Percentiles rank a stretch among this genome's conserved stretches.
phyloP scores from a whole-genome alignment of 2,888 invertebrate species.

The Euplexia lucipara region DNA sequence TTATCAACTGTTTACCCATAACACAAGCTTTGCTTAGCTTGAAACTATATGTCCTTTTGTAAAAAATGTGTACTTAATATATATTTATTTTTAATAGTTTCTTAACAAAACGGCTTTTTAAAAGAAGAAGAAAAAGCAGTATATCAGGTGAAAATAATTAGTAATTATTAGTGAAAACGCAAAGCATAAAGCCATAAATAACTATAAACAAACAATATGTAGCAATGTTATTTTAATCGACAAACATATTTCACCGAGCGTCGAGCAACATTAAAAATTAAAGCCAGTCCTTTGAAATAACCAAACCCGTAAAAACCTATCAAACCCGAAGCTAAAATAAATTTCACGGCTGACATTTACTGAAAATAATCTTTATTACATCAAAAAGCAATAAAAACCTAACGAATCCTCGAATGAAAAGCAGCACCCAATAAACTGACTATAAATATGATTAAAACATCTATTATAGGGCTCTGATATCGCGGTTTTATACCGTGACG shows the following conservation, averaged over 20 bases:
- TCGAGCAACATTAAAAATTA: background rate
- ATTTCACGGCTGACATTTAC: slow-evolving; percentile 36
- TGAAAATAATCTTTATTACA: slow-evolving; percentile 49
- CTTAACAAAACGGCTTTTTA: too few relatives aligned
- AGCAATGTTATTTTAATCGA: background rate
- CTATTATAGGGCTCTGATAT: slow-evolving; percentile 27
- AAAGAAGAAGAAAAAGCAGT: too few relatives aligned
- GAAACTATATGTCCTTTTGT: too few relatives aligned
- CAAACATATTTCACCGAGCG: background rate
- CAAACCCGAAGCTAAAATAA: slow-evolving; percentile 29
- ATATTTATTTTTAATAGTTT: too few relatives aligned
- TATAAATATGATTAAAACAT: slow-evolving; percentile 52
- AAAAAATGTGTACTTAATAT: too few relatives aligned
- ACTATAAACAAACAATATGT: background rate
- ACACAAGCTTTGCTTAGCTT: too few relatives aligned
- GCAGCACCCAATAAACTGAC: slow-evolving; percentile 37
- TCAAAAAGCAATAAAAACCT: slow-evolving; percentile 41
- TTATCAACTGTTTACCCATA: too few relatives aligned
- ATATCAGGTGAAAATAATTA: too few relatives aligned
- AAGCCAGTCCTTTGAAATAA: background rate
- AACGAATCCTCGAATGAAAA: slow-evolving; percentile 30
- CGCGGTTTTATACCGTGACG: slow-evolving; percentile 3
- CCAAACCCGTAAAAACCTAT: slow-evolving; percentile 17
- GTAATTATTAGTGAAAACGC: too few relatives aligned
- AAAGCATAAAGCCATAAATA: background rate